Evolutionary conservation across 2,888 invertebrate species (phyloP), one percentile per base, ranked within the genome.

Genomic region (Lingula anatina): DNA sequence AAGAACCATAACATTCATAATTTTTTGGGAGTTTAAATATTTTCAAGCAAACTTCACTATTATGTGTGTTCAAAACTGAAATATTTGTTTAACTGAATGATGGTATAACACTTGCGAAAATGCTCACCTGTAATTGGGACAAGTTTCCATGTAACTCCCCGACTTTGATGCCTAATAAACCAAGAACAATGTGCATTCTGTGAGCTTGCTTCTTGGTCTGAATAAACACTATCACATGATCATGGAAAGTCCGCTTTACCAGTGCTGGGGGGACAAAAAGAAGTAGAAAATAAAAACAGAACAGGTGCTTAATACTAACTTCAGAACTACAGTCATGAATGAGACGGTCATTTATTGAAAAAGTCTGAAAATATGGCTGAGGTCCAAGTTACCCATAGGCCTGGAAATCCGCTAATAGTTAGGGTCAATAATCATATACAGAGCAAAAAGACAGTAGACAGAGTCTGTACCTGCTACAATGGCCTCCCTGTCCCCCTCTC

Each of bases 171-270:
- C 94, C 94, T 28, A 97, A 79, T 45, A 99, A 79, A 0, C 95
- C 95, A 1, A 99, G 79, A 1, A 96, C 79, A 49, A 99, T 89
- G 70, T 95, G 94, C 59, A 99, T 79, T 15, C 94, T 81, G 77
- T 97, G 96, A 2, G 96, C 96, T 73, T 93, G 91, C 56, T 86
- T 88, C 79, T 97, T 97, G 0, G 97, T 99, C 78, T 91, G 92
- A 27, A 96, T 92, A 80, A 99, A 99, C 36, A 99, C 84, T 80
- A 99, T 94, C 44, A 88, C 86, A 64, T 91, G 88, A 73, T 90
- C 88, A 39, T 89, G 83, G 79, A 97, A 97, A 24, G 91, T 93
- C 49, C 97, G 82, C 61, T 87, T 88, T 25, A 92, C 83, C 49
- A 93, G 78, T 5, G 90, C 88, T 63, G 64, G 25, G 60, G 56